phyloP scores from a whole-genome alignment of 1,140 invertebrate genomes.

The Zaprionus davidi region DNA sequence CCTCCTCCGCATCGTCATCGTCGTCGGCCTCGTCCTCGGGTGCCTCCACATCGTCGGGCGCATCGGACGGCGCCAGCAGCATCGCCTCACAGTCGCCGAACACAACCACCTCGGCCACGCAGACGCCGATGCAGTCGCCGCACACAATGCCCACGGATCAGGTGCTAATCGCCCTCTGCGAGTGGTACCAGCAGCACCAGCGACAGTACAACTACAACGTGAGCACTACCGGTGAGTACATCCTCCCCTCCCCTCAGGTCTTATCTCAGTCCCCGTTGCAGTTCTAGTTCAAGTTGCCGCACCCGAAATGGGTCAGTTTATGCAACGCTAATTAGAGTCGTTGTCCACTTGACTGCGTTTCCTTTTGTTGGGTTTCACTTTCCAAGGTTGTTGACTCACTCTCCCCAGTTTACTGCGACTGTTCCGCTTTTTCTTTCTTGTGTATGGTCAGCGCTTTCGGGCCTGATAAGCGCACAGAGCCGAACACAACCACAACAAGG shows the following conservation, averaged over 20 bases:
- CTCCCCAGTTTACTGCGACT: background rate
- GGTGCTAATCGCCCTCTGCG: constrained; percentile 77
- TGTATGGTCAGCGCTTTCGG: constrained; percentile 57
- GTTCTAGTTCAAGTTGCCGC: constrained; percentile 3
- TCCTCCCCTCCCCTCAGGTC: background rate
- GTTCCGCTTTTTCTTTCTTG: constrained; percentile 26
- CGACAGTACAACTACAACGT: constrained; percentile 57
- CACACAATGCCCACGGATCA: constrained; percentile 65
- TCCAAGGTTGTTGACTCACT: constrained; percentile 77
- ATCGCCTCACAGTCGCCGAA: constrained; percentile 75
- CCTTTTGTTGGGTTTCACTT: constrained; percentile 58
- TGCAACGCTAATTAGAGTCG: constrained; percentile 46
- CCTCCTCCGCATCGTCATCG: constrained; percentile 50
- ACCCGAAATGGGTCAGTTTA: constrained; percentile 60
- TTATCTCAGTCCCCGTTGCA: background rate
- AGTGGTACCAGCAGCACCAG: constrained; percentile 60
- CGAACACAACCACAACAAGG: constrained; percentile 40
- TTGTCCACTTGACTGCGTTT: constrained; percentile 51
- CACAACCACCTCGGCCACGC: constrained; percentile 82
- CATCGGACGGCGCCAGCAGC: constrained; percentile 77
- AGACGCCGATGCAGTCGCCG: constrained; percentile 83
- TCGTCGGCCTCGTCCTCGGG: constrained; percentile 58
- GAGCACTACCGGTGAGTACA: constrained; percentile 32
- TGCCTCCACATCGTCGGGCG: constrained; percentile 60
- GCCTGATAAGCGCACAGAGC: constrained; percentile 18